Conservation (phyloP, 2,888 invertebrate species). For the Campopleginae sp. region DNA sequence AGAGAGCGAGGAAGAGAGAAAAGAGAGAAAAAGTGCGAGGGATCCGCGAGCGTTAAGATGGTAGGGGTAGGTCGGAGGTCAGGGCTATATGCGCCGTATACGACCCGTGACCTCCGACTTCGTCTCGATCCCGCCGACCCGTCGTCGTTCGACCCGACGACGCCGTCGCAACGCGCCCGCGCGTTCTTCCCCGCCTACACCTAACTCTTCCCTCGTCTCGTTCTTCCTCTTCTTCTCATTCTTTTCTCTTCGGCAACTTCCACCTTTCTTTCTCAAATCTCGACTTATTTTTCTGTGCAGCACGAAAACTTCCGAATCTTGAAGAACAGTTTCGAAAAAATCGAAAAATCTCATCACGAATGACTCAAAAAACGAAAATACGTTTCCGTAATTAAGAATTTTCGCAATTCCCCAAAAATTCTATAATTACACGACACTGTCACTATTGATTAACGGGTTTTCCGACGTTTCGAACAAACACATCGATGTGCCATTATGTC, state of each 20-base stretch:
- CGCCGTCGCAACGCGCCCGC: conserved; percentile 64
- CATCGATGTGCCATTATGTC: neutral
- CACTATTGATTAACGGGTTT: neutral
- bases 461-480: neutral
- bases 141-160: conserved; percentile 73
- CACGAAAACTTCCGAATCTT: neutral
- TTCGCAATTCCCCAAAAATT: neutral
- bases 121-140: conserved; percentile 80
- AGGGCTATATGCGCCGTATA: conserved; percentile 83
- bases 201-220: conserved; percentile 62
- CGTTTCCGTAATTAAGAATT: neutral
- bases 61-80: conserved; percentile 80
- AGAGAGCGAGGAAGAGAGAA: conserved; percentile 52
- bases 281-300: neutral
- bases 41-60: conserved; percentile 54
- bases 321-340: neutral
- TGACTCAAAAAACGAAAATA: neutral
- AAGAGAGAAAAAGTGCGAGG: conserved; percentile 55
- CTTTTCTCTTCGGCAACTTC: conserved; percentile 59
- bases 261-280: conserved; percentile 23
- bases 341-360: neutral
- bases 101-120: conserved; percentile 81
- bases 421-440: neutral
- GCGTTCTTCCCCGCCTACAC: conserved; percentile 61
- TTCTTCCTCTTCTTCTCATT: conserved; percentile 65